Conservation (phyloP, 2,113 vertebrate genomes). For the Promerops cafer region DNA sequence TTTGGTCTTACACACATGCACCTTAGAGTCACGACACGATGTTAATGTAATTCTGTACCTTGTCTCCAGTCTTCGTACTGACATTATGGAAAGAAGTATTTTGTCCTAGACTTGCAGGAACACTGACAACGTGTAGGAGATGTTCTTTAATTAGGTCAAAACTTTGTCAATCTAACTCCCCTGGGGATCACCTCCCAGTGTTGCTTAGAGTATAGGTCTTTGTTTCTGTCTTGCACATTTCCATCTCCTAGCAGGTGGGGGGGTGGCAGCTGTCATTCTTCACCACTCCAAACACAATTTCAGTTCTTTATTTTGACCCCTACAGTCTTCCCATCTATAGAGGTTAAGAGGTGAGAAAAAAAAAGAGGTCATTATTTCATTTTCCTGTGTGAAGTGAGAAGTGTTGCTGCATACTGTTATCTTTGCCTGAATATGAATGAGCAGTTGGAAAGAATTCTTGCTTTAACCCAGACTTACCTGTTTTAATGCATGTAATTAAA, state of each 20-base stretch:
- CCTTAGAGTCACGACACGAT: rapidly evolving
- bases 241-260: background rate
- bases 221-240: background rate
- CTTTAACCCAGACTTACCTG: background rate
- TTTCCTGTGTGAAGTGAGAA: background rate
- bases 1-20: background rate
- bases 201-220: background rate
- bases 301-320: background rate
- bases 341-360: slow-evolving; percentile 17
- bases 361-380: background rate
- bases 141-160: slow-evolving; percentile 30
- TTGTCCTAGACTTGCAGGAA: background rate
- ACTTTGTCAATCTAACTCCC: background rate
- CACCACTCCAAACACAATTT: background rate
- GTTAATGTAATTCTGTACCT: background rate
- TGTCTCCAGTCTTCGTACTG: background rate
- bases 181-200: background rate
- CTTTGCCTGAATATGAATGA: background rate
- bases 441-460: background rate
- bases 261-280: slow-evolving; percentile 1
- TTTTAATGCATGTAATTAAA: background rate
- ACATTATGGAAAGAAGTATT: background rate
- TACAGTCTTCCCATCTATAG: background rate
- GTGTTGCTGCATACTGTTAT: background rate
- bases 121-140: background rate